Conservation (phyloP, 2,888 invertebrate genomes). For the Tridacna crocea region DNA sequence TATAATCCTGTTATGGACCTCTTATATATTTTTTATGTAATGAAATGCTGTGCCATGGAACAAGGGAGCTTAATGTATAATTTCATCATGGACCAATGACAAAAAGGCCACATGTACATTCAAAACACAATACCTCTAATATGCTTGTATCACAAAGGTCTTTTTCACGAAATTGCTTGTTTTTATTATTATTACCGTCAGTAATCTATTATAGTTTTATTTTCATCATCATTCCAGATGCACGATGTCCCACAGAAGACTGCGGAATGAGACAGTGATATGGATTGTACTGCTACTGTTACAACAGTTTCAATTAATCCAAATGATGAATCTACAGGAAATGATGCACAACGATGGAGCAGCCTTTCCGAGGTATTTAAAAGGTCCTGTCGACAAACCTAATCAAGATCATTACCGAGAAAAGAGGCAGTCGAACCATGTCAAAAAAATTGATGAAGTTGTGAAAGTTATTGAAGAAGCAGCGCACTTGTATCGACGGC, state of each 20-base stretch:
- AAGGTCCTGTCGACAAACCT: not conserved
- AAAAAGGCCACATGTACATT: too few species aligned
- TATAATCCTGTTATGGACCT: too few species aligned
- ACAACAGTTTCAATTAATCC: constrained; percentile 6
- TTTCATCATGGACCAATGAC: too few species aligned
- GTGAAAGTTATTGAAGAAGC: not conserved
- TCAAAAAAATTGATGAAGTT: not conserved
- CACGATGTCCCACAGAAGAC: not conserved
- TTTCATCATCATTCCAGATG: not conserved
- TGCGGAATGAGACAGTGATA: not conserved
- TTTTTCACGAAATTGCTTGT: too few species aligned
- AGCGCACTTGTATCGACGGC: not conserved
- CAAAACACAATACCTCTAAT: too few species aligned
- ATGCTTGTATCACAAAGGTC: too few species aligned
- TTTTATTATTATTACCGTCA: too few species aligned
- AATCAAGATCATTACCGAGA: not conserved
- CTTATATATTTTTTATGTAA: too few species aligned
- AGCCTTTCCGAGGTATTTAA: not conserved
- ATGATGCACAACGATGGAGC: not conserved
- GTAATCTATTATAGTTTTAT: too few species aligned
- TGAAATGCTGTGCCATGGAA: too few species aligned
- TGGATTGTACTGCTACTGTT: constrained; percentile 6
- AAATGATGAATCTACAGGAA: not conserved
- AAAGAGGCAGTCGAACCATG: not conserved
- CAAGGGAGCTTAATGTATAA: too few species aligned